phyloP scores from a whole-genome alignment of 1,140 invertebrate species.

The Drosophila sproati region DNA sequence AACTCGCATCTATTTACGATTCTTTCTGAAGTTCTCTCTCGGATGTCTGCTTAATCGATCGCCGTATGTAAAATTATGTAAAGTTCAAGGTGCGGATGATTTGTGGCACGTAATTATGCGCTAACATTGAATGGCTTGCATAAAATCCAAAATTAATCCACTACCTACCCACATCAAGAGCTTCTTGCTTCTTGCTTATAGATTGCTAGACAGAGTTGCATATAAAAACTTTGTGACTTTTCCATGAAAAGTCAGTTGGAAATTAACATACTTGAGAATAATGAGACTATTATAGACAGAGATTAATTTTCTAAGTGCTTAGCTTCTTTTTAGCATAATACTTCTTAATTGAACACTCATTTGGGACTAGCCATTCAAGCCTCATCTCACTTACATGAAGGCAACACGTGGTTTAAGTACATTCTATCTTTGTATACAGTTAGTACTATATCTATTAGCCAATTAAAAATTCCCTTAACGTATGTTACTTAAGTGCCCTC shows the following conservation, averaged over 20 bases:
- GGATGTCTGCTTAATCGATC: background rate
- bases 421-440: no score
- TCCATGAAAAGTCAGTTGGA: no score
- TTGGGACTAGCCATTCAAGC: no score
- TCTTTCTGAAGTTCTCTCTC: constrained; percentile 1
- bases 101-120: constrained; percentile 43
- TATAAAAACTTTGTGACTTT: background rate
- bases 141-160: constrained; percentile 25
- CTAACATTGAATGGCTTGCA: constrained; percentile 51
- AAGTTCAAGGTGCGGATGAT: constrained; percentile 40
- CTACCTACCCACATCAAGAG: background rate
- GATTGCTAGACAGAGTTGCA: background rate
- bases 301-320: no score
- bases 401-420: no score
- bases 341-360: no score
- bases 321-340: no score
- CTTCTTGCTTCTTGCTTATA: constrained; percentile 1
- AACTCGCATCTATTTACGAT: background rate
- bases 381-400: no score
- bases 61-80: constrained; percentile 55
- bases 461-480: no score
- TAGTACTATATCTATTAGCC: no score
- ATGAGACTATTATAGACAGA: no score
- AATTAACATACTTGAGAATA: no score
- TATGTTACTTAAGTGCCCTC: background rate